Conservation (phyloP, 2,113 vertebrate genomes). For the Lucifuga dentata region DNA sequence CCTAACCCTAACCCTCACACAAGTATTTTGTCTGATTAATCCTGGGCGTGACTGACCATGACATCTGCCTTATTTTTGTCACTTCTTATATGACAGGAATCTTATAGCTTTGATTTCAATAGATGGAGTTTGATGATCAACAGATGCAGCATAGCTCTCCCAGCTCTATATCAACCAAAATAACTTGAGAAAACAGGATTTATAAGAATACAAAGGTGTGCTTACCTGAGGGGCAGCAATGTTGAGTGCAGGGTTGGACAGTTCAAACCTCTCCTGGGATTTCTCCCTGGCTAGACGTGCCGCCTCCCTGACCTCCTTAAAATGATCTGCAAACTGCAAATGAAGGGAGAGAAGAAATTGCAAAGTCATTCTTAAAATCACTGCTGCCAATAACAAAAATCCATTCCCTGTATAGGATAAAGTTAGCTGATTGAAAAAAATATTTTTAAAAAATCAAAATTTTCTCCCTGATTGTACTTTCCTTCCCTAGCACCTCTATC, state of each 20-base stretch:
- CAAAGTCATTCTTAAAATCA: not conserved
- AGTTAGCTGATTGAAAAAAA: too few relatives aligned
- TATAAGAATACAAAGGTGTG: constrained; percentile 3
- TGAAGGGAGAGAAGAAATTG: not conserved
- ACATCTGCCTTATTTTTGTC: not conserved
- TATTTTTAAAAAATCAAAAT: too few relatives aligned
- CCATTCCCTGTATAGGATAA: too few relatives aligned
- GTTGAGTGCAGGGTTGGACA: constrained; percentile 89
- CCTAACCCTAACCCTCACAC: too few relatives aligned
- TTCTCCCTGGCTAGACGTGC: constrained; percentile 93
- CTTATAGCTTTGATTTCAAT: not conserved
- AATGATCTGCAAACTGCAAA: constrained; percentile 92
- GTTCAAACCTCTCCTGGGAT: constrained; percentile 94
- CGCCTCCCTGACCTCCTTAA: constrained; percentile 95
- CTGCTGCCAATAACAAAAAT: too few relatives aligned
- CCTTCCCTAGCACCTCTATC: too few relatives aligned
- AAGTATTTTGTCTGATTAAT: not conserved
- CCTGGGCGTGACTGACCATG: not conserved
- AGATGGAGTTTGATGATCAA: not conserved
- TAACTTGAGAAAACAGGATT: not conserved
- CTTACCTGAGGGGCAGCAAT: constrained; percentile 91
- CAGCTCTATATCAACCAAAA: constrained; percentile 9
- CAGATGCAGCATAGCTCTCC: too few relatives aligned
- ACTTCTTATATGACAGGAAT: not conserved
- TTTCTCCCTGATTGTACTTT: too few relatives aligned